Base-by-base conservation (phyloP, 2,888 invertebrate species). In the Rhabditophanes sp. region DNA sequence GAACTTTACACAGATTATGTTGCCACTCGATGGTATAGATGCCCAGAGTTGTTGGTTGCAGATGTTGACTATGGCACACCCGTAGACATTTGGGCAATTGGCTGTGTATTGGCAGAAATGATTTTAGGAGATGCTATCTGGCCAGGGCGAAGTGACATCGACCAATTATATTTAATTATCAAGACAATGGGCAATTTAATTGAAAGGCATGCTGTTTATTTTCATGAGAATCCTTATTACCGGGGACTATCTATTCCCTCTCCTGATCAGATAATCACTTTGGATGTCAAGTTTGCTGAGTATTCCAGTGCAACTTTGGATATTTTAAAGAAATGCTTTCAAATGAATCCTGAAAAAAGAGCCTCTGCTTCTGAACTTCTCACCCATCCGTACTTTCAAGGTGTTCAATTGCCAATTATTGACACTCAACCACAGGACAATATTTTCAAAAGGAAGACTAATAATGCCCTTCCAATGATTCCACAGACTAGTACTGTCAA, bases 1-100 rank as follows among this genome's bases (percentile, higher is more conserved):
- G 93, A 93, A 73, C 83, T 85, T 67, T 96, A 90, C 68, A 96
- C 93, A 33, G 96, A 96, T 69, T 96, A 96, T 68, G 96, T 96
- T 48, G 93, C 93, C 26, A 96, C 96, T 22, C 74, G 93, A 34
- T 96, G 93, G 93, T 96, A 96, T 72, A 74, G 96, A 41, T 82
- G 88, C 4, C 93, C 93, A 31, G 93, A 96, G 67, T 73, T 96
- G 16, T 74, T 96, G 28, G 93, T 96, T 0, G 96, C 93, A 0
- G 93, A 96, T 68, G 87, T 87, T 3, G 50, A 70, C 43, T 74
- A 74, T 50, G 73, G 73, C 0, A 69, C 73, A 3, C 58, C 66
- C 77, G 87, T 96, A 1, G 96, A 96, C 67, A 82, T 96, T 3
- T 96, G 93, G 93, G 96, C 93, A 31, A 83, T 93, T 51, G 93